Evolutionary conservation across 2,797 vertebrate genomes (phyloP).

Genomic region (Gymnothorax reevesii): DNA sequence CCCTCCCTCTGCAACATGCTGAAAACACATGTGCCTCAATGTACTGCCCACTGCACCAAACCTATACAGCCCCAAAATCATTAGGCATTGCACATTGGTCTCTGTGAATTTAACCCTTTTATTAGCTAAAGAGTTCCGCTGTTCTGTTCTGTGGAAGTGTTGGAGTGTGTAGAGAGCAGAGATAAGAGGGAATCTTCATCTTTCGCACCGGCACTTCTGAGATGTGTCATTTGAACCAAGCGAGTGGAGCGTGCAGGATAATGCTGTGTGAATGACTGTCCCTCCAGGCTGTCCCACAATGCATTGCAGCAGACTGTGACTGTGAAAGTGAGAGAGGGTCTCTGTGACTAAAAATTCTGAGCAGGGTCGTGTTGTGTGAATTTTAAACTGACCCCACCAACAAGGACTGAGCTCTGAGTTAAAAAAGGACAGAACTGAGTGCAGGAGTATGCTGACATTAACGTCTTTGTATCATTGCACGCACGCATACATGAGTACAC

Average conservation of each 20-base stretch:
- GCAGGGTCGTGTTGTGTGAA: not conserved
- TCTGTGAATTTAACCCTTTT: not conserved
- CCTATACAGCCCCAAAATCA: not conserved
- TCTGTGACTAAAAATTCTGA: constrained; percentile 7
- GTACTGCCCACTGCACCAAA: not conserved
- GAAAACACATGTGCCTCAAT: not conserved
- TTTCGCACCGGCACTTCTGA: not conserved
- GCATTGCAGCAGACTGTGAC: not conserved
- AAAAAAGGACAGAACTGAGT: not conserved
- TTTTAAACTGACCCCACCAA: constrained; percentile 5
- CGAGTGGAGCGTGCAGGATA: not conserved
- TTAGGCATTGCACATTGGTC: not conserved
- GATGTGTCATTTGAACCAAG: constrained; percentile 3
- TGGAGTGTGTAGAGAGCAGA: not conserved
- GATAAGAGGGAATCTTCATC: not conserved
- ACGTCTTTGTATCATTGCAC: not conserved
- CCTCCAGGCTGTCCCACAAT: not conserved
- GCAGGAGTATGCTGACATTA: not conserved
- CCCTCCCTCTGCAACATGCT: not conserved
- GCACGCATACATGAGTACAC: not conserved
- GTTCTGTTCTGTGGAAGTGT: not conserved
- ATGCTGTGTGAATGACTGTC: not conserved
- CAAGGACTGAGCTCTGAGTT: not conserved
- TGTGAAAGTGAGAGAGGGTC: not conserved
- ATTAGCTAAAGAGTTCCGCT: not conserved